A percentile compares a stretch with the other conserved stretches of the same genome.
These are phyloP conservation scores for Leptoclinus maculatus DNA, from an alignment of 2,797 vertebrate species.

Conservation along the genomic window DNA sequence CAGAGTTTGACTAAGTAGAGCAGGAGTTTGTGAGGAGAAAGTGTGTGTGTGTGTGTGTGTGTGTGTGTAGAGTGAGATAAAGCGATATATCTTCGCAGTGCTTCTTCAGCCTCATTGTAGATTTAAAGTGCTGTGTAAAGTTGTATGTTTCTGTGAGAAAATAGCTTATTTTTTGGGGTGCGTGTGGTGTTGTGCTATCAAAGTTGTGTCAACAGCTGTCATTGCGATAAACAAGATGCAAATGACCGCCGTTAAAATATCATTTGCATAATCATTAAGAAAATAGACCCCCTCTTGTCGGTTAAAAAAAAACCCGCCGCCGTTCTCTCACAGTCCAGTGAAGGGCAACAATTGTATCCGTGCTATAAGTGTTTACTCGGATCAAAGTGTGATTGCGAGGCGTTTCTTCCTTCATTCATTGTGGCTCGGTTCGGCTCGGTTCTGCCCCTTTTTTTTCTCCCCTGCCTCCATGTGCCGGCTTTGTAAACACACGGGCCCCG, in stretches of 20 bases:
- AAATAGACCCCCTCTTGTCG: slow-evolving; percentile 19
- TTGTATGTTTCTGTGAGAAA: slow-evolving; percentile 27
- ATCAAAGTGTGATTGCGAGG: slow-evolving; percentile 67
- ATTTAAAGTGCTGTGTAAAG: slow-evolving; percentile 39
- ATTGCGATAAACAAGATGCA: slow-evolving; percentile 65
- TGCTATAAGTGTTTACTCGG: slow-evolving; percentile 45
- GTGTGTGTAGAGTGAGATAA: slow-evolving; percentile 51
- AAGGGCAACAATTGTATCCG: slow-evolving; percentile 33
- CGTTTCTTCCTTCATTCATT: slow-evolving; percentile 52
- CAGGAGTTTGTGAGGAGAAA: slow-evolving; percentile 75
- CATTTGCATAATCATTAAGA: slow-evolving; percentile 76
- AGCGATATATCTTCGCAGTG: slow-evolving; percentile 66
- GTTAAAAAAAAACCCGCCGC: slow-evolving; percentile 11
- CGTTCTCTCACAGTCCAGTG: slow-evolving; percentile 17
- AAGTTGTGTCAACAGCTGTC: slow-evolving; percentile 66
- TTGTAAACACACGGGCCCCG: slow-evolving; percentile 86
- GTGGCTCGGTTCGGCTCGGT: slow-evolving; percentile 45
- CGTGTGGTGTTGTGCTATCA: slow-evolving; percentile 13
- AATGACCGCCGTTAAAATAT: slow-evolving; percentile 66
- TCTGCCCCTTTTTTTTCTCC: neutral
- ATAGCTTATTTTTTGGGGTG: neutral
- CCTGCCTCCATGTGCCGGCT: slow-evolving; percentile 61
- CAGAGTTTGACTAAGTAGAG: slow-evolving; percentile 76
- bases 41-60: slow-evolving; percentile 41
- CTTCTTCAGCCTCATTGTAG: slow-evolving; percentile 54